A percentile compares a stretch with the other conserved stretches of the same genome.
Evolutionary conservation across 2,113 vertebrate species (phyloP).

Genomic region (Egretta garzetta): DNA sequence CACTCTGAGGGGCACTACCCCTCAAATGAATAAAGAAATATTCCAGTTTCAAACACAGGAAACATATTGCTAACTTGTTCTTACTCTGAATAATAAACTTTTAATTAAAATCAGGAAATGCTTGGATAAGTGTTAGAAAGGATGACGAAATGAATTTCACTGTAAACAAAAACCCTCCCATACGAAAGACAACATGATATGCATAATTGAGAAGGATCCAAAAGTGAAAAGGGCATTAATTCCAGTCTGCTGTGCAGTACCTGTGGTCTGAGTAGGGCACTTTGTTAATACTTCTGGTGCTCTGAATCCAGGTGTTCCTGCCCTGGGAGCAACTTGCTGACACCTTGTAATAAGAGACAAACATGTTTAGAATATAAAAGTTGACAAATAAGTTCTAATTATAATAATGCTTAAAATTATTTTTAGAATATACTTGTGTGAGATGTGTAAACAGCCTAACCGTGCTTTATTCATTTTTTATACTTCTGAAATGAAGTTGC

Average conservation of each 20-base stretch:
- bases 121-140: neutral
- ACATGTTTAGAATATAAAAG: neutral
- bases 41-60: neutral
- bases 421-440: neutral
- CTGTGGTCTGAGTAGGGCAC: conserved; percentile 93
- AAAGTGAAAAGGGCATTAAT: neutral
- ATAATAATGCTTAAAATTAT: neutral
- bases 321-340: conserved; percentile 92
- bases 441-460: neutral
- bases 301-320: conserved; percentile 96
- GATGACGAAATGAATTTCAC: conserved; percentile 2
- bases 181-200: neutral
- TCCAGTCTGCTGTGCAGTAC: conserved; percentile 62
- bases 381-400: neutral
- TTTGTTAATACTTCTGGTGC: conserved; percentile 95
- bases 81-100: neutral
- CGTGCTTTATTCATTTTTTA: neutral
- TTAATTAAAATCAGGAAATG: conserved; percentile 61
- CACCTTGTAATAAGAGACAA: conserved; percentile 72
- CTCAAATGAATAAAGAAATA: neutral
- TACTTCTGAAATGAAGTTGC: neutral
- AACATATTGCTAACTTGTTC: neutral
- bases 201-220: neutral
- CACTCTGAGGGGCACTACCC: neutral
- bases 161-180: neutral